Evolutionary conservation across 2,797 vertebrate species (phyloP), one percentile per base, ranked within the genome.

Genomic region (Hozukius guyotensis): DNA sequence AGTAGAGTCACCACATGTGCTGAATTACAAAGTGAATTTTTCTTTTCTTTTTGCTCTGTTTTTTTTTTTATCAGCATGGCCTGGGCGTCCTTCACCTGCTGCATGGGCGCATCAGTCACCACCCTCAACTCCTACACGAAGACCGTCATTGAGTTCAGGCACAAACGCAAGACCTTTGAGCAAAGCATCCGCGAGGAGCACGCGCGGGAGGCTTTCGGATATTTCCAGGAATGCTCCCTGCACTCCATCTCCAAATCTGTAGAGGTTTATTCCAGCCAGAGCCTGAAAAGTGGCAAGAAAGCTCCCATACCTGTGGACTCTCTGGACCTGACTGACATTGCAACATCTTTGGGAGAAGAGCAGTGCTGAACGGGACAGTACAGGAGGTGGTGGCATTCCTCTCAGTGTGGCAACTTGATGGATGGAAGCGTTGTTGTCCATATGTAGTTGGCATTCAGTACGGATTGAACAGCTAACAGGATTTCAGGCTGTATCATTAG

Each of bases 51-150:
- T 12, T 7, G 14, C 9, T 77, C 8, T 42, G 38, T 46, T 78
- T 8, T 18, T 77, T 69, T 56, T 81, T 56, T 3, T 4, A 6
- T 71, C 96, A 99, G 98, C 88, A 96, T 99, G 95, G 98, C 98
- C 5, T 99, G 98, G 98, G 97, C 97, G 2, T 98, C 98, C 70
- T 99, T 99, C 87, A 99, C 98, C 90, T 99, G 97, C 93, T 99
- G 98, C 82, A 99, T 99, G 98, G 97, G 97, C 0, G 97, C 98
- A 8, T 99, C 98, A 0, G 98, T 99, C 89, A 99, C 98, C 88
- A 99, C 98, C 13, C 95, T 99, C 91, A 99, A 99, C 96, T 98
- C 98, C 73, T 99, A 99, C 93, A 99, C 98, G 0, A 99, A 98
- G 95, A 99, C 98, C 5, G 98, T 99, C 94, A 97, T 99, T 18